Evolutionary conservation across 2,888 invertebrate species (phyloP).

Genomic region (Melinopterus prodromus): DNA sequence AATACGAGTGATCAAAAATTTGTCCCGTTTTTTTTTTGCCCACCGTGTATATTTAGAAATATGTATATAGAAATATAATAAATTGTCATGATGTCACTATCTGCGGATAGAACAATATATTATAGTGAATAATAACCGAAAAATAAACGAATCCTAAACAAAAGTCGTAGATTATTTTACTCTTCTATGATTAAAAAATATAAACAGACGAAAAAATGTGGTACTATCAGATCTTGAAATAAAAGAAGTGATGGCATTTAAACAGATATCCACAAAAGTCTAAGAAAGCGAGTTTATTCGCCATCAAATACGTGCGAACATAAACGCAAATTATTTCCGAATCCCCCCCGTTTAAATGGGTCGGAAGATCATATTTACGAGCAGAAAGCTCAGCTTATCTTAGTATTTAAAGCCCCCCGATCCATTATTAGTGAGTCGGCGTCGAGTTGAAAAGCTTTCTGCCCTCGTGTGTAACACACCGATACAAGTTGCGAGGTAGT

Average conservation of each 20-base stretch:
- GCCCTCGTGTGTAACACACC: neutral
- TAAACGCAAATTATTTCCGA: conserved; percentile 4
- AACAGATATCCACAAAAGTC: neutral
- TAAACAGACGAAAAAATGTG: no score
- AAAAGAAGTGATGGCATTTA: neutral
- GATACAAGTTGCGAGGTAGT: neutral
- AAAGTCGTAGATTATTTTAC: no score
- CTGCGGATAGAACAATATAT: no score
- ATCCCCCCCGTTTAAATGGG: neutral
- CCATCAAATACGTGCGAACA: conserved; percentile 4
- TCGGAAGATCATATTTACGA: neutral
- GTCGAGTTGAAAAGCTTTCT: neutral
- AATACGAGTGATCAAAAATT: no score
- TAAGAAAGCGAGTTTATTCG: neutral
- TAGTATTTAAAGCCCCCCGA: neutral
- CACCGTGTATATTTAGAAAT: no score
- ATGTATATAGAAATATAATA: no score
- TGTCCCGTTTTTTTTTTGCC: no score
- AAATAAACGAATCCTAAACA: no score
- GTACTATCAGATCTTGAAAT: no score
- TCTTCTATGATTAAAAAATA: no score
- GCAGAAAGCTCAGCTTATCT: neutral
- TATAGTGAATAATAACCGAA: no score
- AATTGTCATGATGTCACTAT: no score
- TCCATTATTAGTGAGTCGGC: neutral